Base-by-base conservation (phyloP, 2,113 vertebrate species). In the Dipodomys stephensi region DNA sequence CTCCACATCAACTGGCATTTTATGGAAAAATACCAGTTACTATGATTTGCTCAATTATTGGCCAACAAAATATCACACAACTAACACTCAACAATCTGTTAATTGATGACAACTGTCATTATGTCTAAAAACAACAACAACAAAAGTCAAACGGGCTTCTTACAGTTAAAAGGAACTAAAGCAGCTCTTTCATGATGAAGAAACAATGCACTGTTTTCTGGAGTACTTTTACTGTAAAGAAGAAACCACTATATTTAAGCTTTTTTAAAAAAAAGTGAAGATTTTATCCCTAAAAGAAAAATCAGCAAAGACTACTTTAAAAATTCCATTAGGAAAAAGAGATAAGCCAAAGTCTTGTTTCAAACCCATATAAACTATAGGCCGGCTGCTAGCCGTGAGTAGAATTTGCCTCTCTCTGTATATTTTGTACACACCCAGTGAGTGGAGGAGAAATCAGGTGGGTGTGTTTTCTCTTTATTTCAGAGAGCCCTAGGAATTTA, bases 291-390 rank as follows among this genome's bases (percentile, higher is more conserved):
- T 83, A 53, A 74, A 90, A 78, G 85, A 74, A 95, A 57, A 95
- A 39, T 53, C 49, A 85, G 32, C 18, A 10, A 94, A 68, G 27
- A 7, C 46, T 64, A 28, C 80, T 80, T 92, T 60, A 15, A 87
- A 91, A 23, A 90, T 79, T 90, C 90, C 78, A 89, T 87, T 93
- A 82, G 30, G 65, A 82, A 74, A 86, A 44, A 32, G 28, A 94
- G 91, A 92, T 82, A 92, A 94, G 67, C 4, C 30, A 53, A 93
- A 96, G 27, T 44, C 86, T 87, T 76, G 32, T 92, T 96, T 95
- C 49, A 72, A 80, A 91, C 87, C 64, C 39, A 65, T 27, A 39
- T 30, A 84, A 60, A 79, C 49, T 16, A 39, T 60, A 27, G 35
- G 32, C 35, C 78, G 10, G 19, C 49, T 44, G 39, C 71, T 60